Evolutionary conservation across 2,888 invertebrate species (phyloP), one percentile per base, ranked within the genome.

Genomic region (Acrobasis consociella): DNA sequence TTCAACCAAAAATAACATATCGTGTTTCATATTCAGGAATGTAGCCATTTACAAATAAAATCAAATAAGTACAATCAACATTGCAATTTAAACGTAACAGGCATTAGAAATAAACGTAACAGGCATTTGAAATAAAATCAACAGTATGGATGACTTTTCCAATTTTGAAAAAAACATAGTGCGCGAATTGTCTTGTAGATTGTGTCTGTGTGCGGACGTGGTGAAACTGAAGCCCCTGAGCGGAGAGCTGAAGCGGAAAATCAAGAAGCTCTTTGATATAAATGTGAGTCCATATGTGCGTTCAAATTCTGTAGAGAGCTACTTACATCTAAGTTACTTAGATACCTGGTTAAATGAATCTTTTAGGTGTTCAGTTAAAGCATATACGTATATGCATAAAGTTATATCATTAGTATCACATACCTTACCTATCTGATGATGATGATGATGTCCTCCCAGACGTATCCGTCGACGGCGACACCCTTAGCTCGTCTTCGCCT

Each of bases 131-230:
- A 58, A 58, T 63, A 64, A 75, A 74, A 72, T 74, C 68, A 68
- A 58, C 78, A 88, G 74, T 77, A 92, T 91, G 91, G 85, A 91
- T 73, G 90, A 92, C 77, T 91, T 87, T 77, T 70, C 76, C 13
- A 82, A 72, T 77, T 83, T 91, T 50, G 92, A 91, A 69, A 91
- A 90, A 81, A 83, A 80, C 62, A 87, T 91, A 76, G 90, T 92
- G 63, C 89, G 91, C 61, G 92, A 92, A 76, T 77, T 91, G 67
- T 87, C 92, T 22, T 92, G 92, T 75, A 86, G 92, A 42, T 72
- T 92, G 70, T 92, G 92, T 76, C 73, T 92, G 53, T 91, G 91
- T 72, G 86, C 83, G n/a, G 92, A 92, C 72, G 87, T 90, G 17
- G 82, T 86, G 50, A 91, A 89, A 75, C 74, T 92, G 38, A 92